phyloP scores from a whole-genome alignment of 2,113 vertebrate species.

The Canis aureus region DNA sequence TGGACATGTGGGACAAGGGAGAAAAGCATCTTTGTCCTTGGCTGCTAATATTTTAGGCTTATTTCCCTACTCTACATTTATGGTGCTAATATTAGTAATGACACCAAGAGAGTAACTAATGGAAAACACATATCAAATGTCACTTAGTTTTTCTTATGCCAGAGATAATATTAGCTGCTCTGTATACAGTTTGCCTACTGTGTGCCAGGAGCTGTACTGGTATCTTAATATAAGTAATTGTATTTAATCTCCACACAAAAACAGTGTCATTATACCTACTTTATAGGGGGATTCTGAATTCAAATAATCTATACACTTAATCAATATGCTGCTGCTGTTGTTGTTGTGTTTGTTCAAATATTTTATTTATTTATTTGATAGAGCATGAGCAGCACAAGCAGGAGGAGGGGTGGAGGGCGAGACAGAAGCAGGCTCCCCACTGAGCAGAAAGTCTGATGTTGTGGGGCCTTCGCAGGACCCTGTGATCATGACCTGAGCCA shows the following conservation, averaged over 20 bases:
- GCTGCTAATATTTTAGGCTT: background rate
- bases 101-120: background rate
- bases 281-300: background rate
- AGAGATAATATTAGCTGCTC: background rate
- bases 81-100: background rate
- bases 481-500: too few relatives aligned
- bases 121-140: constrained; percentile 1
- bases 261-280: background rate
- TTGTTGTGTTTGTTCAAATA: background rate
- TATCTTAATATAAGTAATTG: background rate
- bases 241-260: background rate
- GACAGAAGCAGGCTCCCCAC: too few relatives aligned
- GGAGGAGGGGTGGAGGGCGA: too few relatives aligned
- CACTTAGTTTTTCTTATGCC: background rate
- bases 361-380: too few relatives aligned
- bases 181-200: background rate
- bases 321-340: background rate
- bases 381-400: too few relatives aligned
- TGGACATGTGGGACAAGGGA: background rate
- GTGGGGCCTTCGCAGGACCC: too few relatives aligned
- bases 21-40: background rate
- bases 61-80: background rate
- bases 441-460: too few relatives aligned
- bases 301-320: background rate
- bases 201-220: background rate